These are phyloP conservation scores for Scaptomyza montana DNA, from an alignment of 1,140 invertebrate species.

Conservation along the genomic window DNA sequence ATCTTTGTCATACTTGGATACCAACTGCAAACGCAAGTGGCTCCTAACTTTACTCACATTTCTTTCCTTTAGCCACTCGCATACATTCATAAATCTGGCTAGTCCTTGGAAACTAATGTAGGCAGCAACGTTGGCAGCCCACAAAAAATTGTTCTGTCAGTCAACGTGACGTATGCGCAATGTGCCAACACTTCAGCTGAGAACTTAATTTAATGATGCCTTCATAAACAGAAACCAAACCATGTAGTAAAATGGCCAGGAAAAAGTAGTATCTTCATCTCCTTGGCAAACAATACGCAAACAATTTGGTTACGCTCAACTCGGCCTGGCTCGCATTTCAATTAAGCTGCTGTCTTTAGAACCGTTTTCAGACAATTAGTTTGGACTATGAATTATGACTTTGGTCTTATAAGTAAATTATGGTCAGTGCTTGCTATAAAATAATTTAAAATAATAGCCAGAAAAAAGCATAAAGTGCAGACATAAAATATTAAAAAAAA, in stretches of 20 bases:
- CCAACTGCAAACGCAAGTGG: not conserved
- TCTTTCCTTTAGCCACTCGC: not conserved
- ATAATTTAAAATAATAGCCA: conserved; percentile 52
- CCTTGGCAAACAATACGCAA: not conserved
- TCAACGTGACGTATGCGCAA: conserved; percentile 51
- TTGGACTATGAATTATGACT: conserved; percentile 37
- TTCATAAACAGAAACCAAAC: conserved; percentile 23
- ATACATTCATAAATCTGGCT: conserved; percentile 32
- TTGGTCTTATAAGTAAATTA: conserved; percentile 46
- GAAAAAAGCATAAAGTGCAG: conserved; percentile 1
- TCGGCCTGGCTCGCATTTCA: conserved; percentile 21
- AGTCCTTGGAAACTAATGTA: not conserved
- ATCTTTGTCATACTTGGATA: conserved; percentile 12
- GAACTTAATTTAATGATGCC: conserved; percentile 42
- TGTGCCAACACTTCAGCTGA: conserved; percentile 28
- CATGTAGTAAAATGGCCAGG: not conserved
- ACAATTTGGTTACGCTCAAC: not conserved
- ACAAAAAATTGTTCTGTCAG: conserved; percentile 19
- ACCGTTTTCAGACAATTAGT: conserved; percentile 37
- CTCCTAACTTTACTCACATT: conserved; percentile 18
- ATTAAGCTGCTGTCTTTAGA: conserved; percentile 29
- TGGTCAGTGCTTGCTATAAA: conserved; percentile 47
- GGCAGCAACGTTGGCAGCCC: too few species aligned
- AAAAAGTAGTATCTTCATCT: not conserved
- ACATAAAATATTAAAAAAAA: conserved; percentile 9